These are phyloP conservation scores for Artemia sp. DNA, from an alignment of 2,888 invertebrate species.

Conservation along the genomic window DNA sequence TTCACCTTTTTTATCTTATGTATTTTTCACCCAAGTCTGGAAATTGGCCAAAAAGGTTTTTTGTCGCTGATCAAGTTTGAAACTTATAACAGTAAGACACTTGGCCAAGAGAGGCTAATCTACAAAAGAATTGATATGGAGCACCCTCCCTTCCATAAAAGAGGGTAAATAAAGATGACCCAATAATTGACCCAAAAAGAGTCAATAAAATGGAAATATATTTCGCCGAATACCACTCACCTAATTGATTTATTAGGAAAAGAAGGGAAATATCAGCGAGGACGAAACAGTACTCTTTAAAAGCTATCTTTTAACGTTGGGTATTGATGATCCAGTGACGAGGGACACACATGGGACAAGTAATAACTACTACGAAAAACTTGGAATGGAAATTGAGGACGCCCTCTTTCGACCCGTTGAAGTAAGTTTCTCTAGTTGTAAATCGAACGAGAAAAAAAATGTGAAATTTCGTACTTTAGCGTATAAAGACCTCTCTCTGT, in stretches of 20 bases:
- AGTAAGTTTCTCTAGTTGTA: slow-evolving; percentile 35
- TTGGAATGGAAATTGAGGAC: slow-evolving; percentile 68
- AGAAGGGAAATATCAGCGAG: slow-evolving; percentile 86
- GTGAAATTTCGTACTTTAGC: not conserved
- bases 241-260: slow-evolving; percentile 42
- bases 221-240: not conserved
- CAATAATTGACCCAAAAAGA: too few species aligned
- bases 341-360: slow-evolving; percentile 72
- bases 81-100: too few species aligned
- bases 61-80: too few species aligned
- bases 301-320: slow-evolving; percentile 84
- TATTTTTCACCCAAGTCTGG: too few species aligned
- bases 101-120: too few species aligned
- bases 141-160: too few species aligned
- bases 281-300: slow-evolving; percentile 94
- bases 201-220: too few species aligned
- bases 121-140: too few species aligned
- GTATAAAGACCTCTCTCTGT: too few species aligned
- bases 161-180: too few species aligned
- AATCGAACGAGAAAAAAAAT: not conserved
- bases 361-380: slow-evolving; percentile 59
- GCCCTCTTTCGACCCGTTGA: slow-evolving; percentile 63
- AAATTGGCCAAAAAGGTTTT: too few species aligned
- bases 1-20: too few species aligned
- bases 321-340: slow-evolving; percentile 95